Evolutionary conservation across 2,888 invertebrate genomes (phyloP), one percentile per base, ranked within the genome.

Genomic region (Pogonocherus hispidulus): DNA sequence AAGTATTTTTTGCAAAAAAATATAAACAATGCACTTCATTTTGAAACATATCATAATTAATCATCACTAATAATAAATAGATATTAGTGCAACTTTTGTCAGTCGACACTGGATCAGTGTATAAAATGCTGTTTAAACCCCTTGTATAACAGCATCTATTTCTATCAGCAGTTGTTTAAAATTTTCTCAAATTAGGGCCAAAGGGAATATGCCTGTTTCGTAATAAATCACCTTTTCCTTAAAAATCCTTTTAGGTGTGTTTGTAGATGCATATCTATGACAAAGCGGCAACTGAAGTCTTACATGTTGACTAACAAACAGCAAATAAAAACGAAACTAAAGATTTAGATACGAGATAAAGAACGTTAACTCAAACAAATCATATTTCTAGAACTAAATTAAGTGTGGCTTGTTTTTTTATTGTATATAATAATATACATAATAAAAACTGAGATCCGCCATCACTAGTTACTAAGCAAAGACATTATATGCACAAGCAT

Each of bases 131-230:
- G 37, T 37, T 11, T n/a, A n/a, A 3, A n/a, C 3, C 37, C 37
- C 37, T 37, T 37, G 37, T n/a, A n/a, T 11, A 11, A 11, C 37
- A 11, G 11, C 9, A n/a, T 37, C 37, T 37, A 37, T 37, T 37
- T n/a, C 0, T 37, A 27, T 3, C 8, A 11, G 4, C 37, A 37
- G 37, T 37, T 37, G 37, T 37, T 41, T 41, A 41, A 41, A 41
- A 41, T 41, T 41, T 32, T n/a, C n/a, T 14, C 41, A 41, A 41
- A 41, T 41, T 41, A 41, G 41, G 41, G 41, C 41, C 41, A 41
- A 41, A 41, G 41, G 41, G 41, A 41, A 41, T 41, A 14, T 41
- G 41, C 16, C 41, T 14, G 41, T 41, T 41, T n/a, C 41, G 41
- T 41, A 41, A 41, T 41, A 41, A 41, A 41, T 41, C 14, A 41